Evolutionary conservation across 2,797 vertebrate genomes (phyloP).

Genomic region (Rhadinocentrus ornatus): DNA sequence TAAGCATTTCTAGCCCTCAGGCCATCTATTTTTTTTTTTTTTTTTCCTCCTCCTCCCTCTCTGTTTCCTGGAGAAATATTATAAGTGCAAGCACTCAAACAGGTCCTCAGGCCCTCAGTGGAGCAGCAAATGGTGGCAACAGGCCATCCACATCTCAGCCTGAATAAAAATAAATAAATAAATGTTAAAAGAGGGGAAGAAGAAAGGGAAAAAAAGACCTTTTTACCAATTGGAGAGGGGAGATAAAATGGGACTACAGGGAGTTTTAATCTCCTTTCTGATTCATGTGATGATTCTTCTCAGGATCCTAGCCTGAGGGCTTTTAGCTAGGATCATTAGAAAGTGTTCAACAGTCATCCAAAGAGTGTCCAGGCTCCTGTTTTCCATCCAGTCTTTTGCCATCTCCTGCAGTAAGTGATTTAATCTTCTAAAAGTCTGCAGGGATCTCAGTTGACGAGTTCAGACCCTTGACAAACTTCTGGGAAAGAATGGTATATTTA

Average conservation of each 20-base stretch:
- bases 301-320: constrained; percentile 52
- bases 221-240: constrained; percentile 71
- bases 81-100: constrained; percentile 77
- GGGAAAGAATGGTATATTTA: constrained; percentile 11
- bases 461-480: constrained; percentile 13
- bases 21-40: constrained; percentile 40
- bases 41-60: constrained; percentile 48
- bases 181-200: background rate
- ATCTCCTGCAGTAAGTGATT: constrained; percentile 37
- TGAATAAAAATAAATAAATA: constrained; percentile 40
- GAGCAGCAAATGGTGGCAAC: constrained; percentile 68
- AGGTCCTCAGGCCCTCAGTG: constrained; percentile 64
- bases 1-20: constrained; percentile 78
- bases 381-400: constrained; percentile 13
- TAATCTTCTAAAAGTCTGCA: constrained; percentile 34
- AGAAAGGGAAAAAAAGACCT: constrained; percentile 30
- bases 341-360: constrained; percentile 57
- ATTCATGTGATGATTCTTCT: constrained; percentile 60
- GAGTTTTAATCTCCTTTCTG: constrained; percentile 73
- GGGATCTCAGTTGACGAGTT: constrained; percentile 31
- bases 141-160: constrained; percentile 68
- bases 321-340: constrained; percentile 67
- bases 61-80: constrained; percentile 71
- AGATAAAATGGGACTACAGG: constrained; percentile 64
- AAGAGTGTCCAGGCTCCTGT: constrained; percentile 40